These are phyloP conservation scores for Agonum fuliginosum DNA, from an alignment of 2,888 invertebrate species.

Conservation along the genomic window DNA sequence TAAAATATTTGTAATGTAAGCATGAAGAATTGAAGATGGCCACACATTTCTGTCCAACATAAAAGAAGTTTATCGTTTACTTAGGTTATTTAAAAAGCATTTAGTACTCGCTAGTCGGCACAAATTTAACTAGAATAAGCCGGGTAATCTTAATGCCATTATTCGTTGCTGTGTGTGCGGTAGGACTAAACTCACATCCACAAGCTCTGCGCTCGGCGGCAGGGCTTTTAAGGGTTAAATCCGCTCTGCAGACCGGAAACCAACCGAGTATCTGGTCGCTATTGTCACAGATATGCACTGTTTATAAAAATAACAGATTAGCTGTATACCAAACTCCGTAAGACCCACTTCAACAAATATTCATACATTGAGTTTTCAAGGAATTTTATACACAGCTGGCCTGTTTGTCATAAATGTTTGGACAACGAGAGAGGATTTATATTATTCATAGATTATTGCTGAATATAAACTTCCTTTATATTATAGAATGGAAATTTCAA, in stretches of 20 bases:
- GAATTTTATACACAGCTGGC: conserved; percentile 18
- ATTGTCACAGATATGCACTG: conserved; percentile 25
- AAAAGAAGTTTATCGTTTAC: conserved; percentile 5
- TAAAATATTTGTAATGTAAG: neutral
- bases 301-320: conserved; percentile 54
- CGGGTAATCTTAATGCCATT: conserved; percentile 48
- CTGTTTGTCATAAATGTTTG: conserved; percentile 24
- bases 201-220: neutral
- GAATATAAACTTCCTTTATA: conserved; percentile 4
- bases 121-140: conserved; percentile 40
- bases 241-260: conserved; percentile 45
- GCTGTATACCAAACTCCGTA: conserved; percentile 12
- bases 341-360: conserved; percentile 44
- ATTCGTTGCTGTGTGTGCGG: conserved; percentile 26
- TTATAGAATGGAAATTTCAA: neutral
- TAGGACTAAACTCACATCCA: neutral
- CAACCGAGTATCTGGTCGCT: neutral
- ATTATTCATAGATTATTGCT: conserved; percentile 2
- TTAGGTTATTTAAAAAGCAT: neutral
- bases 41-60: neutral
- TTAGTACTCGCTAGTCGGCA: conserved; percentile 22
- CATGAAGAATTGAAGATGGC: no score
- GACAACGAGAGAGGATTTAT: conserved; percentile 24
- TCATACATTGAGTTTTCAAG: conserved; percentile 21
- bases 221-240: conserved; percentile 24